Evolutionary conservation across 2,113 vertebrate genomes (phyloP).

Genomic region (Rhineura floridana): DNA sequence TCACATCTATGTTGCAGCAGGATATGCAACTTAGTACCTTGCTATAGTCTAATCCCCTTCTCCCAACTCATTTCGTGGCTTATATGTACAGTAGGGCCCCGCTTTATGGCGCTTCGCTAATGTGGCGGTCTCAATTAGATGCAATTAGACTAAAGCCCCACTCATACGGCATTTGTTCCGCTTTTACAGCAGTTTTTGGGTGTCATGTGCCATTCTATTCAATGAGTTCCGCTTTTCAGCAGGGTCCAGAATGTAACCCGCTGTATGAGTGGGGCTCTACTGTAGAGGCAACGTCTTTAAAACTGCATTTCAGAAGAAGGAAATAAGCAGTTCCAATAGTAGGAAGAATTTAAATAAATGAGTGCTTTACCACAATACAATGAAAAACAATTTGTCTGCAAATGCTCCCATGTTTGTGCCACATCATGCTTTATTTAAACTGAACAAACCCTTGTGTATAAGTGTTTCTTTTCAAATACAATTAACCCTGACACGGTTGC

Average conservation of each 20-base stretch:
- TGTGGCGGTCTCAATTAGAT: too few relatives aligned
- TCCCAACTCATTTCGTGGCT: constrained; percentile 8
- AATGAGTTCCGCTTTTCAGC: too few relatives aligned
- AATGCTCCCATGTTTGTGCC: constrained; percentile 33
- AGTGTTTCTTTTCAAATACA: constrained; percentile 68
- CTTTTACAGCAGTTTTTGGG: too few relatives aligned
- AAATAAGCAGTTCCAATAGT: constrained; percentile 31
- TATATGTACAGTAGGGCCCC: too few relatives aligned
- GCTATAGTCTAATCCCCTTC: not conserved
- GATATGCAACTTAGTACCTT: not conserved
- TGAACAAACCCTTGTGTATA: constrained; percentile 49
- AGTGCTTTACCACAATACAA: constrained; percentile 38
- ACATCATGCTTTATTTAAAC: constrained; percentile 60
- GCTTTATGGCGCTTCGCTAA: too few relatives aligned
- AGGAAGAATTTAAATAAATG: constrained; percentile 48
- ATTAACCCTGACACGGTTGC: constrained; percentile 63
- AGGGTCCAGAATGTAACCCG: too few relatives aligned
- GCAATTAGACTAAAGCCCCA: too few relatives aligned
- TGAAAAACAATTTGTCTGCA: constrained; percentile 39
- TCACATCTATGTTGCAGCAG: not conserved
- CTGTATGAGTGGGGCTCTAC: too few relatives aligned
- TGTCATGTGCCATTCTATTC: too few relatives aligned
- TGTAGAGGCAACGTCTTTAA: constrained; percentile 30
- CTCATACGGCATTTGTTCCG: too few relatives aligned
- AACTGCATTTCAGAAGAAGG: constrained; percentile 18